These are phyloP conservation scores for Aplochiton taeniatus DNA, from an alignment of 2,797 vertebrate genomes.

Conservation along the genomic window DNA sequence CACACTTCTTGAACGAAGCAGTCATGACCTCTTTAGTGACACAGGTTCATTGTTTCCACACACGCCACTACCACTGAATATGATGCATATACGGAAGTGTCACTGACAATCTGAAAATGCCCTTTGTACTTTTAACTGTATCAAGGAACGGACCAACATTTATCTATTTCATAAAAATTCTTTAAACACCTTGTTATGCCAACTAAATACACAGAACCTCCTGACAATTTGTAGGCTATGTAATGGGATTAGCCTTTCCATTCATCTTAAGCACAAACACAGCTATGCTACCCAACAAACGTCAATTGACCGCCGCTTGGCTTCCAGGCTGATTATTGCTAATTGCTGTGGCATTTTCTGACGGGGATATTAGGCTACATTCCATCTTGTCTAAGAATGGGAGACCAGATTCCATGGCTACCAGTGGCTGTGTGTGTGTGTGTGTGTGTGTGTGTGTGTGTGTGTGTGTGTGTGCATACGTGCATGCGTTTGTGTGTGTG, in stretches of 20 bases:
- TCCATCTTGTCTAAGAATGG: slow-evolving; percentile 19
- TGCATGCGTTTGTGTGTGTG: slow-evolving; percentile 1
- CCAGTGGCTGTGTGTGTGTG: background rate
- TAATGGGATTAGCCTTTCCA: slow-evolving; percentile 40
- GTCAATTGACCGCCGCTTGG: slow-evolving; percentile 45
- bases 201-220: no score
- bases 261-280: slow-evolving; percentile 33
- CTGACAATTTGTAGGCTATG: no score
- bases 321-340: slow-evolving; percentile 46
- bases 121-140: no score
- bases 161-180: no score
- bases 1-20: no score
- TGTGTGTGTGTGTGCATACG: slow-evolving; percentile 11
- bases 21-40: no score
- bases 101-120: no score
- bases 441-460: slow-evolving; percentile 11
- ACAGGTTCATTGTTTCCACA: no score
- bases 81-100: no score
- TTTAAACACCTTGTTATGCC: slow-evolving; percentile 34
- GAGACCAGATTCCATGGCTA: slow-evolving; percentile 28
- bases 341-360: slow-evolving; percentile 57
- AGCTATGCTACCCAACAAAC: slow-evolving; percentile 30
- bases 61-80: no score
- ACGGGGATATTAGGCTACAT: slow-evolving; percentile 21
- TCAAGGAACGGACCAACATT: no score